Evolutionary conservation across 2,113 vertebrate species (phyloP).

Genomic region (Dicerorhinus sumatrensis): DNA sequence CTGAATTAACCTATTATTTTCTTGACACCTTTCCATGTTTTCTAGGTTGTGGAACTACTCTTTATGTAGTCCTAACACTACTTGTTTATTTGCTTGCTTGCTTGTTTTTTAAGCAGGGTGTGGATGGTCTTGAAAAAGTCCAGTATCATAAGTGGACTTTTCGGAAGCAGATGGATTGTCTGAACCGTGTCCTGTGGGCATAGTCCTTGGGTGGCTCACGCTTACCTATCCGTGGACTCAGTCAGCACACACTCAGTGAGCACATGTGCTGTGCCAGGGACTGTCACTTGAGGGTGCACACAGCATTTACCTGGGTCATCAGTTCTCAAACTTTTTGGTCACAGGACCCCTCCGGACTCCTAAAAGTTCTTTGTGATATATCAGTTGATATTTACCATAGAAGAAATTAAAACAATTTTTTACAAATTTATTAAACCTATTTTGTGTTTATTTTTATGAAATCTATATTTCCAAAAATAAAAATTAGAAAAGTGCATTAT

Average conservation of each 20-base stretch:
- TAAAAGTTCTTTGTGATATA: neutral
- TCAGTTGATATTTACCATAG: neutral
- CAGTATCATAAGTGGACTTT: neutral
- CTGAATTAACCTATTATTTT: neutral
- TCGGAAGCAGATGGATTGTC: no score
- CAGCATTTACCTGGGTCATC: neutral
- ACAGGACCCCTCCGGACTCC: neutral
- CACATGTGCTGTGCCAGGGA: neutral
- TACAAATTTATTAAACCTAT: neutral
- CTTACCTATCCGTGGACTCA: neutral
- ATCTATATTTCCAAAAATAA: neutral
- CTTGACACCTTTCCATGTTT: neutral
- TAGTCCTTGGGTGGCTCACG: neutral
- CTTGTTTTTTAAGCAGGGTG: neutral
- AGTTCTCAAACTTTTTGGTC: neutral
- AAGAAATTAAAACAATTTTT: neutral
- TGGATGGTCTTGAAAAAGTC: neutral
- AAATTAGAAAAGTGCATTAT: neutral
- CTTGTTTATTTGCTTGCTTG: neutral
- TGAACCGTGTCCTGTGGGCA: neutral
- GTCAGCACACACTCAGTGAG: neutral
- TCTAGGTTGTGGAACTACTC: neutral
- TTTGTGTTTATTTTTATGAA: neutral
- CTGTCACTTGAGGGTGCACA: neutral
- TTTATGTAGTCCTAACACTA: neutral